These are phyloP conservation scores for Diarsia rubi DNA, from an alignment of 2,888 invertebrate species.

Conservation along the genomic window DNA sequence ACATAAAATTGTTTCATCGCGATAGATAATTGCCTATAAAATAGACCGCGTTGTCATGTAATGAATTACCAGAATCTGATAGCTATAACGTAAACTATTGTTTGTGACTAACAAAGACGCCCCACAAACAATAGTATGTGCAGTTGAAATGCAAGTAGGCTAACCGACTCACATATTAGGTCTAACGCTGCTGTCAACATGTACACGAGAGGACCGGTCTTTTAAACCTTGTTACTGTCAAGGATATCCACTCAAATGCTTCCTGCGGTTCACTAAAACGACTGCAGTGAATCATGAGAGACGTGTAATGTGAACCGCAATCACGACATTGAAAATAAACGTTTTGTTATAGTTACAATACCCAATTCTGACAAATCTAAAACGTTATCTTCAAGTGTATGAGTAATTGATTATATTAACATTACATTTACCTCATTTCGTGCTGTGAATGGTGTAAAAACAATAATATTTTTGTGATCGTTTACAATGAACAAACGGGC, in stretches of 20 bases:
- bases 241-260: slow-evolving; percentile 84
- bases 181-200: slow-evolving; percentile 34
- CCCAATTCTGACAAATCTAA: slow-evolving; percentile 11
- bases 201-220: slow-evolving; percentile 69
- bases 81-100: slow-evolving; percentile 16
- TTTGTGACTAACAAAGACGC: slow-evolving; percentile 36
- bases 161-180: slow-evolving; percentile 23
- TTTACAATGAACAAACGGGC: slow-evolving; percentile 79
- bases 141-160: slow-evolving; percentile 34
- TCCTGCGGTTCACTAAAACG: slow-evolving; percentile 78
- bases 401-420: slow-evolving; percentile 6
- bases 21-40: too few species aligned
- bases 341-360: slow-evolving; percentile 42
- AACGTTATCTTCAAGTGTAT: neutral
- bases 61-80: slow-evolving; percentile 31
- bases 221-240: slow-evolving; percentile 85
- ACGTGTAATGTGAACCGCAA: slow-evolving; percentile 50
- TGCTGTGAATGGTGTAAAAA: slow-evolving; percentile 37
- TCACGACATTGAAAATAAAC: slow-evolving; percentile 34
- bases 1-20: too few species aligned
- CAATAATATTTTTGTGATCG: slow-evolving; percentile 61
- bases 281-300: slow-evolving; percentile 57
- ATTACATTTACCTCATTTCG: slow-evolving; percentile 11
- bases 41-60: neutral
- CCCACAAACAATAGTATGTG: slow-evolving; percentile 36